Evolutionary conservation across 2,113 vertebrate genomes (phyloP).

Genomic region (Lonchura striata): DNA sequence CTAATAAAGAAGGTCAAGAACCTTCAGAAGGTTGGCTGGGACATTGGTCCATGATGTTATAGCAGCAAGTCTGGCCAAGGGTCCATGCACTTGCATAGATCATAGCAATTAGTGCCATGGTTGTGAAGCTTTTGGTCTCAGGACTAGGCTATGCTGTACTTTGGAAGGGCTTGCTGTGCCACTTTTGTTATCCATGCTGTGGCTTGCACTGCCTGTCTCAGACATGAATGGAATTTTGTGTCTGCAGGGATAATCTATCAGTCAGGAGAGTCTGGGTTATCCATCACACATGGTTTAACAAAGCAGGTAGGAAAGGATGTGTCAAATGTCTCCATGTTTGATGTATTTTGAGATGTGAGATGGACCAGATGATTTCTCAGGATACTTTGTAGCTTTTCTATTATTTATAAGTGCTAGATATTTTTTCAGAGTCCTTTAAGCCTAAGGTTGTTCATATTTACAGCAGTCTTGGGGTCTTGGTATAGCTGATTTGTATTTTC

Average conservation of each 20-base stretch:
- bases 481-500: background rate
- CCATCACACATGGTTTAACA: background rate
- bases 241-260: background rate
- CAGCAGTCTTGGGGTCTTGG: background rate
- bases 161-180: background rate
- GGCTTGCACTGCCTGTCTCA: background rate
- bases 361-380: background rate
- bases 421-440: background rate
- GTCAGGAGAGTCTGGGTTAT: background rate
- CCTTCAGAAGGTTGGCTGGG: background rate
- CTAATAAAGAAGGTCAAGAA: background rate
- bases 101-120: accelerated
- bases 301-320: background rate
- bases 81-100: accelerated
- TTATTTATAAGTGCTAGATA: background rate
- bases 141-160: background rate
- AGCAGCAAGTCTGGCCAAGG: background rate
- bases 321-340: background rate
- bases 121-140: background rate
- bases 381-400: background rate
- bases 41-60: background rate
- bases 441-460: background rate
- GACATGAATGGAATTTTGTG: background rate
- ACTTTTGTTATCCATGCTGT: background rate
- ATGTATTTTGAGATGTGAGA: background rate